Percentiles rank a stretch among this genome's conserved stretches.
These are phyloP conservation scores for Bombus difficillimus DNA, from an alignment of 1,140 invertebrate species.

Conservation along the genomic window DNA sequence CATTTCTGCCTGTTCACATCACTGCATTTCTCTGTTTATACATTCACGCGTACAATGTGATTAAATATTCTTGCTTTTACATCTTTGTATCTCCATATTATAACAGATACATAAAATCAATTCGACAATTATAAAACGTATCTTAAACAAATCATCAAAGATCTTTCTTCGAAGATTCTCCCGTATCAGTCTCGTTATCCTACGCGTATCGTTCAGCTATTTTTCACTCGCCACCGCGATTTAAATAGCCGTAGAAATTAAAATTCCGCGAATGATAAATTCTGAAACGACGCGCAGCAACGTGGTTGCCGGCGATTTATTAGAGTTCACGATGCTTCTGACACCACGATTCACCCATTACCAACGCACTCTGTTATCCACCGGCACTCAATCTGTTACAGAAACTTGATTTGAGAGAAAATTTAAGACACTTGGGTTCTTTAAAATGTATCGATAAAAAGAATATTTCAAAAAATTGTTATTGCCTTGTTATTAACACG, in stretches of 20 bases:
- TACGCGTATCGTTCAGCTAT: neutral
- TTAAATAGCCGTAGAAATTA: neutral
- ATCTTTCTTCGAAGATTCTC: neutral
- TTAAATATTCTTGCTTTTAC: neutral
- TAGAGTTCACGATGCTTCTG: neutral
- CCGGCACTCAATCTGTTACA: neutral
- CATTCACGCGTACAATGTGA: neutral
- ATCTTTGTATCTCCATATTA: too few species aligned
- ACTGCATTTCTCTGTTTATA: neutral
- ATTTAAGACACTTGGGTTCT: too few species aligned
- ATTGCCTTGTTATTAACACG: neutral
- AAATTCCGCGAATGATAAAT: neutral
- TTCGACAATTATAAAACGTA: too few species aligned
- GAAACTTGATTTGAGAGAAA: neutral
- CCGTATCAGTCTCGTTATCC: neutral
- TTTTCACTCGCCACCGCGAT: rapidly evolving
- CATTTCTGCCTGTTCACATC: neutral
- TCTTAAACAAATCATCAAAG: too few species aligned
- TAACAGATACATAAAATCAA: too few species aligned
- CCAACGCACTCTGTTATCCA: neutral
- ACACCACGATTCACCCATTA: neutral
- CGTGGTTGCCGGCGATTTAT: neutral
- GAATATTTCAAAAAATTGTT: neutral
- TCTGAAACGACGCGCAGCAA: neutral
- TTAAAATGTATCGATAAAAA: neutral